These are phyloP conservation scores for Lepetodrilus schrolli DNA, from an alignment of 2,888 invertebrate species.

Conservation along the genomic window DNA sequence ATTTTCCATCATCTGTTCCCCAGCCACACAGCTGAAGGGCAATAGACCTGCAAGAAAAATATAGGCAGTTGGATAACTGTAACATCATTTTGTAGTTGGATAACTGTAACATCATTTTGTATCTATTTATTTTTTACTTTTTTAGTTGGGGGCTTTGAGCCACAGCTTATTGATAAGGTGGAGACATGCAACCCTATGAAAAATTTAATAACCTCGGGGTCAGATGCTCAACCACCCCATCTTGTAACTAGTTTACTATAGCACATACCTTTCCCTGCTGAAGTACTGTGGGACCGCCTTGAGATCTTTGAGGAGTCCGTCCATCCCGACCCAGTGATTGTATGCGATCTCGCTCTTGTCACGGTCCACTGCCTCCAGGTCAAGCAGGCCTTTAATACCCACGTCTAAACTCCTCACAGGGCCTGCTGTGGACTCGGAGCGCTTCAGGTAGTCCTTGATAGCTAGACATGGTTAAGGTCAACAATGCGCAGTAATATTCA, in stretches of 20 bases:
- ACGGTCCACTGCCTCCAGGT: conserved; percentile 28
- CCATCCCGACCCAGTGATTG: conserved; percentile 45
- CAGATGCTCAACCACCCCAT: too few species aligned
- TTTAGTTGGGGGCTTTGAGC: too few species aligned
- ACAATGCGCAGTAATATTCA: neutral
- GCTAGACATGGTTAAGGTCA: neutral
- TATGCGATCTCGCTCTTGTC: neutral
- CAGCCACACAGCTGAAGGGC: conserved; percentile 92
- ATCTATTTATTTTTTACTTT: too few species aligned
- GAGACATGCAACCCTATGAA: too few species aligned
- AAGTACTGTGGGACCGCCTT: conserved; percentile 46
- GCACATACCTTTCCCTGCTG: conserved; percentile 70
- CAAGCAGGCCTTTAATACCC: conserved; percentile 36
- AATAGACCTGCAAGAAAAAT: conserved; percentile 76
- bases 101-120: too few species aligned
- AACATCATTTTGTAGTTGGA: too few species aligned
- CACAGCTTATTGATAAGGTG: too few species aligned
- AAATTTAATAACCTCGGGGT: too few species aligned
- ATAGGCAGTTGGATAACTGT: neutral
- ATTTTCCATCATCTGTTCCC: conserved; percentile 83
- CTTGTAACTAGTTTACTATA: too few species aligned
- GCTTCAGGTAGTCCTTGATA: neutral
- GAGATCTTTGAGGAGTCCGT: conserved; percentile 36
- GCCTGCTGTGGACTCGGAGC: neutral
- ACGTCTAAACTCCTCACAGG: conserved; percentile 18